Percentiles rank a stretch among this genome's conserved stretches.
phyloP scores from a whole-genome alignment of 2,113 vertebrate genomes.

The Phalacrocorax pelagicus region DNA sequence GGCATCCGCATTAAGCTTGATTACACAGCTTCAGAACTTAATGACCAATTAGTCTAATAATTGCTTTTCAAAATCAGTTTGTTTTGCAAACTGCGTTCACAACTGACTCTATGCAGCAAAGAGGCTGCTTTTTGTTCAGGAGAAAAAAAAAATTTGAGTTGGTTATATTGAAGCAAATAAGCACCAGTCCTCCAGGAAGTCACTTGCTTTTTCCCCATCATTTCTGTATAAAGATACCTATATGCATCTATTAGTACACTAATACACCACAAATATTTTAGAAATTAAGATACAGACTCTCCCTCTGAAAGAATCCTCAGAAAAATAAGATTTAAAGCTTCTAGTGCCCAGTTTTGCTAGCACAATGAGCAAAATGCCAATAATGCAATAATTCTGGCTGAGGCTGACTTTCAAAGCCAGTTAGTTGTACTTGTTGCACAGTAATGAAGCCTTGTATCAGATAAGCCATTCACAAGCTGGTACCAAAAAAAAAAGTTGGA shows the following conservation, averaged over 20 bases:
- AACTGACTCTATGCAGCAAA: not conserved
- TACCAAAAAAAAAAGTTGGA: not conserved
- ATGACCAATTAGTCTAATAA: conserved; percentile 3
- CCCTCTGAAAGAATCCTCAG: not conserved
- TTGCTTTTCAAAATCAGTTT: not conserved
- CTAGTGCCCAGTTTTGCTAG: not conserved
- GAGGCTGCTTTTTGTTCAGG: not conserved
- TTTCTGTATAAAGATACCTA: not conserved
- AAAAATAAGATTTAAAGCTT: not conserved
- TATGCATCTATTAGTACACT: not conserved
- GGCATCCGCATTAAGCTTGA: not conserved
- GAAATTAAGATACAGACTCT: not conserved
- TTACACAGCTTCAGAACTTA: not conserved
- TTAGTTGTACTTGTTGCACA: not conserved
- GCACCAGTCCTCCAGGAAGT: not conserved
- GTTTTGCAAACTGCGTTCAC: not conserved
- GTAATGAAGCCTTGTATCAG: not conserved
- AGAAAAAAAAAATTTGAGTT: not conserved
- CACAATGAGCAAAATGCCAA: not conserved
- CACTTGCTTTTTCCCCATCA: accelerated
- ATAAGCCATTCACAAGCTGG: not conserved
- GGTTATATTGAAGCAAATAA: not conserved
- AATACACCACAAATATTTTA: not conserved
- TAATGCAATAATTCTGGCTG: not conserved
- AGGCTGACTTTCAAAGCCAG: not conserved